phyloP scores from a whole-genome alignment of 2,888 invertebrate genomes.

The Tridacna crocea region DNA sequence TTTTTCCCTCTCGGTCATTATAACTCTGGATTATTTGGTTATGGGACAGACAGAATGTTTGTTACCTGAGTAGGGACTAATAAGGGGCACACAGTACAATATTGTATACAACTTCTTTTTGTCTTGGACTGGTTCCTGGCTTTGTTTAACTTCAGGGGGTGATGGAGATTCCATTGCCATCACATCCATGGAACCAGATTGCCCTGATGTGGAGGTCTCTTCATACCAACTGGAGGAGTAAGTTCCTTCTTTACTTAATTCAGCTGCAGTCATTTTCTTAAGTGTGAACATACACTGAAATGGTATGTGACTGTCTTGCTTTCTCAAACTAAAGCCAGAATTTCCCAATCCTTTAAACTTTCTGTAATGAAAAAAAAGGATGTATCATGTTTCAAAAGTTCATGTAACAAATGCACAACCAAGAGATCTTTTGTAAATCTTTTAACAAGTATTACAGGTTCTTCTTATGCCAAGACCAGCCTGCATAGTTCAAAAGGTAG shows the following conservation, averaged over 20 bases:
- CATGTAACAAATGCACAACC: neutral
- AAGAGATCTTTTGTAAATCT: too few species aligned
- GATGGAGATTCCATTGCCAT: constrained; percentile 22
- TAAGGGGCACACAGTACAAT: constrained; percentile 90
- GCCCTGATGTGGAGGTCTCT: constrained; percentile 45
- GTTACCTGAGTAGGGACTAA: constrained; percentile 91
- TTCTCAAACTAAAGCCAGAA: constrained; percentile 73
- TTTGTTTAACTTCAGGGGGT: constrained; percentile 11
- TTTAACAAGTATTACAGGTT: too few species aligned
- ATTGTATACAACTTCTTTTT: constrained; percentile 82
- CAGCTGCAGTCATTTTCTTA: constrained; percentile 54
- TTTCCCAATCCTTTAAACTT: constrained; percentile 70
- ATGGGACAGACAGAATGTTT: neutral
- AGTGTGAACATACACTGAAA: constrained; percentile 60
- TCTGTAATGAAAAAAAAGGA: constrained; percentile 41
- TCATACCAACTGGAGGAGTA: constrained; percentile 42
- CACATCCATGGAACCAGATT: constrained; percentile 42
- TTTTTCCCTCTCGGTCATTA: neutral
- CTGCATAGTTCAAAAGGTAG: too few species aligned
- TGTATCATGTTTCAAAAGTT: neutral
- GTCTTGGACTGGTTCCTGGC: constrained; percentile 1
- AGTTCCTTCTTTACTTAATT: constrained; percentile 80
- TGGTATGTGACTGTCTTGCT: constrained; percentile 62
- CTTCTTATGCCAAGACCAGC: too few species aligned
- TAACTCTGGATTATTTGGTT: neutral